Evolutionary conservation across 2,888 invertebrate genomes (phyloP).

Genomic region (Galerucella calmariensis): DNA sequence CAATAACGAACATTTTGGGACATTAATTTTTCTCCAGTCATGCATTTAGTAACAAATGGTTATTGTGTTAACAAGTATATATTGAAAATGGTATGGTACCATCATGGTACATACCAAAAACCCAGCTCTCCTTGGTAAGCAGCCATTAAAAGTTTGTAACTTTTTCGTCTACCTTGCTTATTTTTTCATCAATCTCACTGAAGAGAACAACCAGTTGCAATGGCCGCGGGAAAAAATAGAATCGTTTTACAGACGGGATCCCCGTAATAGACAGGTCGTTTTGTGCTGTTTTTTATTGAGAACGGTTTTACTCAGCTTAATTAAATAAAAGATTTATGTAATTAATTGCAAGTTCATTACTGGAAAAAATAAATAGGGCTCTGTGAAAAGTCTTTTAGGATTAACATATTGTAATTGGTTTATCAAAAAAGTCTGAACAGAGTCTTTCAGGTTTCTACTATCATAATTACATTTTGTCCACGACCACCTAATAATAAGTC

Average conservation of each 20-base stretch:
- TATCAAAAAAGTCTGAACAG: too few species aligned
- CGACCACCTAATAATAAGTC: too few species aligned
- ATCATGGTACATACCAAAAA: slow-evolving; percentile 4
- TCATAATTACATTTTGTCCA: too few species aligned
- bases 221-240: slow-evolving; percentile 2
- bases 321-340: not conserved
- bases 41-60: too few species aligned
- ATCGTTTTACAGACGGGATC: slow-evolving; percentile 23
- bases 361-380: too few species aligned
- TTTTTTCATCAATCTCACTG: slow-evolving; percentile 8
- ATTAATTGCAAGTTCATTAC: not conserved
- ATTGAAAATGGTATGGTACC: too few species aligned
- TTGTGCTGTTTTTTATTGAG: not conserved
- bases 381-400: too few species aligned
- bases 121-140: not conserved
- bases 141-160: not conserved
- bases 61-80: too few species aligned
- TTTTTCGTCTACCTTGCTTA: slow-evolving; percentile 12
- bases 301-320: not conserved
- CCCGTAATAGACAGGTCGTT: slow-evolving; percentile 7
- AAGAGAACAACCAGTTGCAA: not conserved
- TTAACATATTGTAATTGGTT: too few species aligned
- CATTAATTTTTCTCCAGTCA: too few species aligned
- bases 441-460: too few species aligned
- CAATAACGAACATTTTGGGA: too few species aligned